Evolutionary conservation across 2,888 invertebrate species (phyloP).

Genomic region (Linnaemya tessellans): DNA sequence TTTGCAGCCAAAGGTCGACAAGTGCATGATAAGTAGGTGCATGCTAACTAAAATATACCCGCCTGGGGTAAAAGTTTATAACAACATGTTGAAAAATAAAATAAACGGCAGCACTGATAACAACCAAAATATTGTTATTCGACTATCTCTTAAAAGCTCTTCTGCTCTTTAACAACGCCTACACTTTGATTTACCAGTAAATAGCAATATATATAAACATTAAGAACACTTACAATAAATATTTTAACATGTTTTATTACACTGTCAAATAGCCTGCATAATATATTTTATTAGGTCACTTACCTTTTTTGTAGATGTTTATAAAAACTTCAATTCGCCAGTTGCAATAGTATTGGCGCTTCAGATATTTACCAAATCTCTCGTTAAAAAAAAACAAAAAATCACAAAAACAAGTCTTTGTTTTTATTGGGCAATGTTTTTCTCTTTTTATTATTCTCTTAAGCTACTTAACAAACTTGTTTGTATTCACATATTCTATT

Average conservation of each 20-base stretch:
- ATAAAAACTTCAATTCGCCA: background rate
- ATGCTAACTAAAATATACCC: too few relatives aligned
- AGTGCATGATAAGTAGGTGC: too few relatives aligned
- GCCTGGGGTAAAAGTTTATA: too few relatives aligned
- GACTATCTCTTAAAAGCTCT: background rate
- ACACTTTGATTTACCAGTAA: background rate
- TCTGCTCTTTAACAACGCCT: background rate
- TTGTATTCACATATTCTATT: conserved; percentile 36
- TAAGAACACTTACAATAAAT: too few relatives aligned
- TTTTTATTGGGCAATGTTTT: conserved; percentile 6
- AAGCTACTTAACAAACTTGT: conserved; percentile 29
- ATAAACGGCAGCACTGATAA: background rate
- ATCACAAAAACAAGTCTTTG: conserved; percentile 17
- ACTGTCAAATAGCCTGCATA: background rate
- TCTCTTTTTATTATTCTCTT: conserved; percentile 31
- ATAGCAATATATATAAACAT: background rate
- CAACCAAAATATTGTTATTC: background rate
- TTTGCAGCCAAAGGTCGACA: too few relatives aligned
- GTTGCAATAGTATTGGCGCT: background rate
- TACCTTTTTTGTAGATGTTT: conserved; percentile 6
- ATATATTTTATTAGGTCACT: background rate
- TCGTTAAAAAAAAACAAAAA: conserved; percentile 5
- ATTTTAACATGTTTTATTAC: background rate
- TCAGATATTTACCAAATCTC: conserved; percentile 4
- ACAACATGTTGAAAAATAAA: too few relatives aligned